Conservation (phyloP, 2,113 vertebrate genomes). For the Todiramphus saurophagus region DNA sequence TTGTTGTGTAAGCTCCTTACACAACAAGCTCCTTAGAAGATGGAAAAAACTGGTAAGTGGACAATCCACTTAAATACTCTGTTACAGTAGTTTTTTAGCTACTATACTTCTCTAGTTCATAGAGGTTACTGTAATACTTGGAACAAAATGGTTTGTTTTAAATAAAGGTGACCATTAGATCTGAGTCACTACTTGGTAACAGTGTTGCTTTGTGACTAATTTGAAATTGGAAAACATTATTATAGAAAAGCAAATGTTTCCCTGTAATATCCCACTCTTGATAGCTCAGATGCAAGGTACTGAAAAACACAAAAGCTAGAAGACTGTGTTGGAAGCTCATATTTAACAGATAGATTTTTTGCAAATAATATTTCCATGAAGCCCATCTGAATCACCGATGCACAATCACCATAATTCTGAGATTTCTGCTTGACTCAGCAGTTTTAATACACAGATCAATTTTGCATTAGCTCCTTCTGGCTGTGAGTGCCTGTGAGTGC, state of each 20-base stretch:
- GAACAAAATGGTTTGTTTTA: background rate
- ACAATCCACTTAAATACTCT: background rate
- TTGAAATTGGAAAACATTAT: background rate
- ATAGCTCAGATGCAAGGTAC: background rate
- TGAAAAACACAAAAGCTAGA: background rate
- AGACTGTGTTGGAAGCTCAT: background rate
- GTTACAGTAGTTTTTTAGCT: background rate
- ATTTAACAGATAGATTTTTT: conserved; percentile 18
- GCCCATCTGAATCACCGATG: conserved; percentile 67
- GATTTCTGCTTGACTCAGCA: conserved; percentile 83
- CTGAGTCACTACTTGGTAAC: background rate
- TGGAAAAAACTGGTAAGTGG: background rate
- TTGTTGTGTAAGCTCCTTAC: background rate
- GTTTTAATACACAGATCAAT: conserved; percentile 92
- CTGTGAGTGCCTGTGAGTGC: conserved; percentile 83
- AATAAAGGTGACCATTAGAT: background rate
- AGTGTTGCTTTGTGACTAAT: background rate
- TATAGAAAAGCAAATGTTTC: background rate
- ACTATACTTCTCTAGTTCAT: background rate
- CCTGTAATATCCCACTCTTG: background rate
- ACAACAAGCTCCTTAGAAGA: background rate
- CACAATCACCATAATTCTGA: conserved; percentile 82
- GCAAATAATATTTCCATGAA: conserved; percentile 43
- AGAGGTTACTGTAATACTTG: background rate
- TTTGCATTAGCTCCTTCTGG: conserved; percentile 89